These are phyloP conservation scores for Argyrosomus regius DNA, from an alignment of 2,797 vertebrate genomes.

Conservation along the genomic window DNA sequence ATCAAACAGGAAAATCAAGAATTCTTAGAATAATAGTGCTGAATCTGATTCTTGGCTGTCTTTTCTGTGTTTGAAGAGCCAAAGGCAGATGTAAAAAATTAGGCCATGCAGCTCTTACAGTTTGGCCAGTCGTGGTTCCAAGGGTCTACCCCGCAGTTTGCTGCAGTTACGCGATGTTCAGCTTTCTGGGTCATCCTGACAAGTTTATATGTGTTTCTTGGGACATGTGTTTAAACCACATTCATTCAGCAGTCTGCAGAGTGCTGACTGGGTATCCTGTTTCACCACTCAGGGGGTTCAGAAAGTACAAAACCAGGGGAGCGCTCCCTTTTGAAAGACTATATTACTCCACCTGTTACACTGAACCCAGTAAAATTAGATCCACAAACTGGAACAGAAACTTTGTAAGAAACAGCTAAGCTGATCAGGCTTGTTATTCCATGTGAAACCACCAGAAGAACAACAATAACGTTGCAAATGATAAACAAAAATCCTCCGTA, in stretches of 20 bases:
- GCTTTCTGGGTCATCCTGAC: slow-evolving; percentile 70
- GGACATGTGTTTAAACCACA: slow-evolving; percentile 17
- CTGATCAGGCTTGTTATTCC: background rate
- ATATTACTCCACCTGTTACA: slow-evolving; percentile 56
- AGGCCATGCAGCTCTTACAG: slow-evolving; percentile 46
- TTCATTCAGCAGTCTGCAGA: slow-evolving; percentile 31
- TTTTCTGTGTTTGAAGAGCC: slow-evolving; percentile 21
- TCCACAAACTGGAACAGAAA: slow-evolving; percentile 12
- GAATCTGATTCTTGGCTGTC: slow-evolving; percentile 23
- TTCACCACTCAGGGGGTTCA: slow-evolving; percentile 62
- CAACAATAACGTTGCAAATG: background rate
- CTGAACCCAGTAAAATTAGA: slow-evolving; percentile 12
- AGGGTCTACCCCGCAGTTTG: slow-evolving; percentile 56
- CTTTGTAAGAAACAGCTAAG: background rate
- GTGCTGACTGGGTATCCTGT: slow-evolving; percentile 30
- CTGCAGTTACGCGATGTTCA: slow-evolving; percentile 37
- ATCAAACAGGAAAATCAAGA: slow-evolving; percentile 8
- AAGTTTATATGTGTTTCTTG: slow-evolving; percentile 54
- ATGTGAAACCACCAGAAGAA: slow-evolving; percentile 2
- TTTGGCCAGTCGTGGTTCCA: slow-evolving; percentile 47
- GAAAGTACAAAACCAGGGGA: slow-evolving; percentile 38
- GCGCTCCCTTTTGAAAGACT: slow-evolving; percentile 40
- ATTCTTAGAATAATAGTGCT: background rate
- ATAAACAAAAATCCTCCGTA: slow-evolving; percentile 11
- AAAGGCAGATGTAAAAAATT: slow-evolving; percentile 66